Base-by-base conservation (phyloP, 2,113 vertebrate genomes). In the Pterophyllum scalare region DNA sequence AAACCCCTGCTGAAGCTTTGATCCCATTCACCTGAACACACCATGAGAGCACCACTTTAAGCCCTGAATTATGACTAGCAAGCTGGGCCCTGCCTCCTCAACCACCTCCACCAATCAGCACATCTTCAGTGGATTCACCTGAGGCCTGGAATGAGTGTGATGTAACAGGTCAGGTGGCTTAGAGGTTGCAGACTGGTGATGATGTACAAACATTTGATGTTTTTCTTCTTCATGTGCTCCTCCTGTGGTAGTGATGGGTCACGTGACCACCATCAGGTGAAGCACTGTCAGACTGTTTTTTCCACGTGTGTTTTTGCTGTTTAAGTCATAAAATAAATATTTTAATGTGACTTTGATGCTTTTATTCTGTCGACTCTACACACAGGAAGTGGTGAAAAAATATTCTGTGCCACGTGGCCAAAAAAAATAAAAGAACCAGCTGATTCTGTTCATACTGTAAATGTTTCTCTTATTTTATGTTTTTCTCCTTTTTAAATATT, bases 241-340 rank as follows among this genome's bases (percentile, higher is more conserved):
- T 85, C 54, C 72, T 75, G 61, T 26, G 40, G 67, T 1, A 57
- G 57, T 64, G 46, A 22, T 1, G 15, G 67, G 59, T 83, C 58
- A 56, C 8, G 22, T 57, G 67, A 62, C 6, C 15, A 52, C 49
- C 0, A 17, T 52, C 17, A 52, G 19, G 46, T 6, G 46, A 49
- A 0, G 17, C 4, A 20, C 2, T 56, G 52, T 56, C 52, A 56
- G 52, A n/a, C 46, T 22, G 40, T 43, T 52, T 70, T 72, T 72
- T 52, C 26, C 65, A 72, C 26, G 26, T 52, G 3, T 52, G 65
- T 72, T 72, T 72, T 72, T 38, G 52, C 77, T 67, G 61, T 80
- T 67, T 67, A 56, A 81, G 75, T 91, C 88, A 87, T 93, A 62
- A 91, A 95, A 94, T 95, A 94, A 94, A 93, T 92, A 87, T 87